These are phyloP conservation scores for Folsomia manolachei DNA, from an alignment of 2,888 invertebrate genomes.

Conservation along the genomic window DNA sequence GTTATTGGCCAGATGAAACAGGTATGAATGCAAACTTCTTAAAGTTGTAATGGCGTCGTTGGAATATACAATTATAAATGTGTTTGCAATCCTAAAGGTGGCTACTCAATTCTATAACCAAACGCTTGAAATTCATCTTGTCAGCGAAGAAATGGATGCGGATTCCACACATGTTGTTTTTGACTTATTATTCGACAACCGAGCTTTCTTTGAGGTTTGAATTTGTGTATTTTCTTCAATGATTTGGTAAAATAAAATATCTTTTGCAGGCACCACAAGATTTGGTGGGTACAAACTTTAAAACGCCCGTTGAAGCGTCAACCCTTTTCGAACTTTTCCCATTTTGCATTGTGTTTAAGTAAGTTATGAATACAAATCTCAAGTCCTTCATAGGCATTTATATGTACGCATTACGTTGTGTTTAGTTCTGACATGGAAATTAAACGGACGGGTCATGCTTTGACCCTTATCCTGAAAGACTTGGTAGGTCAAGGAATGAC, in stretches of 20 bases:
- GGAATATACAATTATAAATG: too few species aligned
- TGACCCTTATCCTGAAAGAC: slow-evolving; percentile 84
- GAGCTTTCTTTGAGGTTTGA: slow-evolving; percentile 71
- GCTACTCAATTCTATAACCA: slow-evolving; percentile 91
- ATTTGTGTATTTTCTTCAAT: not conserved
- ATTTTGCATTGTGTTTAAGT: too few species aligned
- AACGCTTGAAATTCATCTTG: slow-evolving; percentile 84
- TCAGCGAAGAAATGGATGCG: slow-evolving; percentile 79
- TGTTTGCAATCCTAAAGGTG: slow-evolving; percentile 60
- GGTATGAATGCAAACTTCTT: not conserved
- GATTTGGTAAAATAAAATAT: slow-evolving; percentile 51
- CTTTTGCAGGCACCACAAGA: not conserved
- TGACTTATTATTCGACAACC: slow-evolving; percentile 89
- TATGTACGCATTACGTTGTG: too few species aligned
- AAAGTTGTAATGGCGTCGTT: too few species aligned
- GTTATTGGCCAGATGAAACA: not conserved
- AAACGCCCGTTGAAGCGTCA: slow-evolving; percentile 80
- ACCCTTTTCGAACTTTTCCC: slow-evolving; percentile 94
- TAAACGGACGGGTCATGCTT: slow-evolving; percentile 81
- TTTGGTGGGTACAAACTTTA: slow-evolving; percentile 78
- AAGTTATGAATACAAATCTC: slow-evolving; percentile 53
- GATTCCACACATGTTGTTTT: slow-evolving; percentile 92
- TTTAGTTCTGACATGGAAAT: slow-evolving; percentile 79
- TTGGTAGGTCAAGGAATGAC: slow-evolving; percentile 66
- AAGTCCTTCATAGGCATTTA: not conserved